These are phyloP conservation scores for Sympetrum striolatum DNA, from an alignment of 2,888 invertebrate species.

Conservation along the genomic window DNA sequence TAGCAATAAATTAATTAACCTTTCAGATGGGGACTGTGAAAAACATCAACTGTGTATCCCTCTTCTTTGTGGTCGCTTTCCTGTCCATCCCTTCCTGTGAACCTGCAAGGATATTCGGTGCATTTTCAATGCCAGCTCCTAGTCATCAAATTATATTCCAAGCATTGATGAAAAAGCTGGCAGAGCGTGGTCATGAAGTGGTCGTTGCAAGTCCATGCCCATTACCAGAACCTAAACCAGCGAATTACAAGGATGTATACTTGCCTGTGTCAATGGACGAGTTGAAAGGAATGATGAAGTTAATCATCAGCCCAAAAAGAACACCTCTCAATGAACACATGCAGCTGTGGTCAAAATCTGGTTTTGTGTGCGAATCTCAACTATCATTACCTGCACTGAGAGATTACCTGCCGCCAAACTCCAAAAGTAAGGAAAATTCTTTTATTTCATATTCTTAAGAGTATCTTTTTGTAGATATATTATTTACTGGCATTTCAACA, in stretches of 20 bases:
- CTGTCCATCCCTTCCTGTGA: neutral
- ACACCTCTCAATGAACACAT: neutral
- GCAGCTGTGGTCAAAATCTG: slow-evolving; percentile 16
- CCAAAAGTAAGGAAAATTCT: neutral
- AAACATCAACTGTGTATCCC: too few species aligned
- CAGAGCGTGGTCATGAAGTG: slow-evolving; percentile 27
- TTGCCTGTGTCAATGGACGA: neutral
- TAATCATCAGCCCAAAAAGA: neutral
- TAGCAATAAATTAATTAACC: too few species aligned
- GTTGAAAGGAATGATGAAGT: neutral
- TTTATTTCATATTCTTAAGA: neutral
- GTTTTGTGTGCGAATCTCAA: slow-evolving; percentile 19
- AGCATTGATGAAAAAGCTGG: neutral
- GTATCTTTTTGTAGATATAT: too few species aligned
- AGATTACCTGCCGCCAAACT: neutral
- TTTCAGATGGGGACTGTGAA: too few species aligned
- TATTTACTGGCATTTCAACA: too few species aligned
- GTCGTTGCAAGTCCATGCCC: slow-evolving; percentile 9
- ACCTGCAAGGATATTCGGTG: neutral
- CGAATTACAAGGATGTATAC: neutral
- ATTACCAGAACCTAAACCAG: neutral
- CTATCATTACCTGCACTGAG: neutral
- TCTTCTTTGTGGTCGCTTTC: too few species aligned
- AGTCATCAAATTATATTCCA: slow-evolving; percentile 29
- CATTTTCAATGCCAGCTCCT: slow-evolving; percentile 12